Percentiles rank a stretch among this genome's conserved stretches.
Conservation (phyloP, 30 jellyfish, hydroid and myxozoan species). For the Pseudorhiza aurosa region DNA sequence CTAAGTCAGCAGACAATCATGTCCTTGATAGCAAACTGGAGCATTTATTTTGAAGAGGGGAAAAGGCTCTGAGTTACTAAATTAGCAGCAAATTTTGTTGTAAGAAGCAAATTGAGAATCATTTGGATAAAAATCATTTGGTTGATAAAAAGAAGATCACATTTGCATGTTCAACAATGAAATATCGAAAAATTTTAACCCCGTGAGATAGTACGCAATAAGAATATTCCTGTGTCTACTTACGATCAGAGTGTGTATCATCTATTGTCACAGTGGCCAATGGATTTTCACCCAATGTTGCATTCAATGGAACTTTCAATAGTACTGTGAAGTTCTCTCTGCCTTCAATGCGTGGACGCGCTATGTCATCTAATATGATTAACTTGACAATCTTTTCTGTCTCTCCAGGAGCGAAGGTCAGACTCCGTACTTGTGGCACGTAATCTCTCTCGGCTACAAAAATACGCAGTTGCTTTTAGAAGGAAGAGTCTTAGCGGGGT, state of each 20-base stretch:
- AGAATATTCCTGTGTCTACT: conserved; percentile 21
- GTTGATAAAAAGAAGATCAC: too few relatives aligned
- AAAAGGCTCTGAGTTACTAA: too few relatives aligned
- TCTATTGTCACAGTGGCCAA: conserved; percentile 92
- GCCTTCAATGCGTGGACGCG: conserved; percentile 92
- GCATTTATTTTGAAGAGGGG: too few relatives aligned
- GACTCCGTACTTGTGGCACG: conserved; percentile 77
- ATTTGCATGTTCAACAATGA: too few relatives aligned
- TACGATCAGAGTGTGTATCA: conserved; percentile 89
- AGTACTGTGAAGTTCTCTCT: conserved; percentile 79
- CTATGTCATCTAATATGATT: conserved; percentile 86
- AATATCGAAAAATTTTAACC: not conserved
- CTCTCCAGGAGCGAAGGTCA: conserved; percentile 74
- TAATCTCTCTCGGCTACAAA: conserved; percentile 89
- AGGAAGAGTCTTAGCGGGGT: too few relatives aligned
- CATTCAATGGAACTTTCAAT: conserved; percentile 78
- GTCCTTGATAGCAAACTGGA: too few relatives aligned
- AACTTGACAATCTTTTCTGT: conserved; percentile 66
- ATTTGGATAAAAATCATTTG: too few relatives aligned
- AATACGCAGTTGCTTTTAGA: too few relatives aligned
- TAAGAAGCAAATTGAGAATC: too few relatives aligned
- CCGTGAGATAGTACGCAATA: not conserved
- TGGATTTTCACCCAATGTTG: conserved; percentile 67
- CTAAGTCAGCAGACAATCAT: too few relatives aligned
- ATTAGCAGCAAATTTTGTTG: too few relatives aligned